Evolutionary conservation across 2,888 invertebrate species (phyloP), one percentile per base, ranked within the genome.

Genomic region (Harmothoe impar): DNA sequence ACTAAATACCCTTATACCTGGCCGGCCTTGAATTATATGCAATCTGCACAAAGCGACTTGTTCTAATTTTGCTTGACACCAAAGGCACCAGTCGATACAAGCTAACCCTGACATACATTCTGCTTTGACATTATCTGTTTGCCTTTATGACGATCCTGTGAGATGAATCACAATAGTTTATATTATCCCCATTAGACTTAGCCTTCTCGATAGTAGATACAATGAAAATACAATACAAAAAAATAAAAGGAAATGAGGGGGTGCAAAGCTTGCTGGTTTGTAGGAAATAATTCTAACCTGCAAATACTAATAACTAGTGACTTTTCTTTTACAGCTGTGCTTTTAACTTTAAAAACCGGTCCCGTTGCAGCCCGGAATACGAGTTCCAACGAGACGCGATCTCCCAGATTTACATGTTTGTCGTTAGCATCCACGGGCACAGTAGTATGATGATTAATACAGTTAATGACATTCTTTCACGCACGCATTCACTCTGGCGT

Each of bases 391-490:
- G 15, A 62, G 62, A 62, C 62, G n/a, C n/a, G n/a, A 5, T 35
- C 81, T 43, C 81, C 81, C 81, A 81, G 43, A 81, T 25, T 31
- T 77, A 81, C 33, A 81, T 23, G 81, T 72, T 72, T 81, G 35
- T 43, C 33, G 15, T 81, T 81, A 81, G 81, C 81, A 77, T 81
- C 3, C 43, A 81, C 43, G 81, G 33, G 81, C 25, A 81, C 35
- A 31, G 77, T 17, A 81, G 3, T 43, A 43, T 81, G 31, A 33
- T 81, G 81, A 81, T 81, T 81, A 81, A 33, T 81, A 43, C 43
- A 81, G 33, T 81, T 81, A 81, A 81, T 81, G 81, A 81, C 81
- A 81, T 35, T 15, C 12, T 43, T 43, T 81, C 81, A 35, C 81
- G 23, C 81, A 81, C 81, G 35, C 81, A 81, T 25, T 20, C 81